Evolutionary conservation across 2,888 invertebrate genomes (phyloP).

Genomic region (Caenorhabditis wallacei): DNA sequence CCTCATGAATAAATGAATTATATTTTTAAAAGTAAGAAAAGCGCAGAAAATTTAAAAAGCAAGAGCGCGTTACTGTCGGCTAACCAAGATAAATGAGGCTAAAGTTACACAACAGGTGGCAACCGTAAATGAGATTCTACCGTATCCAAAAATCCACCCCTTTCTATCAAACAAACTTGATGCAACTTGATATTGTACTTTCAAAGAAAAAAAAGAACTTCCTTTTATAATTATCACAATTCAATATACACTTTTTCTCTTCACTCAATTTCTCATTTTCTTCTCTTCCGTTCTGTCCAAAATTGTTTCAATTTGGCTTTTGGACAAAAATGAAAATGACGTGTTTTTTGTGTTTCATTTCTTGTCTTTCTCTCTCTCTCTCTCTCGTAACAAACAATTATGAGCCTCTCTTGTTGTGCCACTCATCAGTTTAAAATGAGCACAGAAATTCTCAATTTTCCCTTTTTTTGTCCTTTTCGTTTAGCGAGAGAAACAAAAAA

Average conservation of each 20-base stretch:
- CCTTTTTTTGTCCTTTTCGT: conserved; percentile 13
- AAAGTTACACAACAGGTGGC: no score
- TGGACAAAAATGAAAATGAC: conserved; percentile 46
- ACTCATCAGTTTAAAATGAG: conserved; percentile 40
- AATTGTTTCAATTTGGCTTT: conserved; percentile 30
- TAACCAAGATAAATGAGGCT: no score
- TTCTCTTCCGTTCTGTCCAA: not conserved
- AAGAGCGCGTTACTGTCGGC: no score
- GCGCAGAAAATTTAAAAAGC: no score
- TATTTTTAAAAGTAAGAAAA: no score
- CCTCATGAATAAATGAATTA: no score
- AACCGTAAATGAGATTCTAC: no score
- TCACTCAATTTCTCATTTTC: no score
- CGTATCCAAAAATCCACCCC: no score
- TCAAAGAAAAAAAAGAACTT: no score
- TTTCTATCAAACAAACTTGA: no score
- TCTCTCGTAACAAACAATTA: conserved; percentile 9
- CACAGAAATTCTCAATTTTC: conserved; percentile 23
- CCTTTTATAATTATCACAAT: not conserved
- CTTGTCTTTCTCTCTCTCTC: conserved; percentile 9
- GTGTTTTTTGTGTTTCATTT: conserved; percentile 6
- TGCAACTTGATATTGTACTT: no score
- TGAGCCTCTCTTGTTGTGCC: conserved; percentile 25
- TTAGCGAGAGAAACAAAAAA: not conserved
- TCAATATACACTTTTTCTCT: not conserved